Percentiles rank a stretch among this genome's conserved stretches.
phyloP scores from a whole-genome alignment of 2,888 invertebrate genomes.

The Nysson spinosus region DNA sequence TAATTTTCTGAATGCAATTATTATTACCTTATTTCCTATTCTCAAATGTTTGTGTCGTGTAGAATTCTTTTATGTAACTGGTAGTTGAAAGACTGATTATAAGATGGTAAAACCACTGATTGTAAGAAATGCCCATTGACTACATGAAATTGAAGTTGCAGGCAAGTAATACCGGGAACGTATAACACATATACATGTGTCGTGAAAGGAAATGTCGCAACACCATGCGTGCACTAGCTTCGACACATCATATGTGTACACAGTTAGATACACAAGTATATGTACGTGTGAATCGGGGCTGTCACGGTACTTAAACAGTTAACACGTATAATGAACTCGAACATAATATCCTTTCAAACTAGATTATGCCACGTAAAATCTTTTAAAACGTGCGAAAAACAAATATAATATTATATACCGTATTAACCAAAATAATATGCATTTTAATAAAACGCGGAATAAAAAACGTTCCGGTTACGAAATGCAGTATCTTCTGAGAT shows the following conservation, averaged over 20 bases:
- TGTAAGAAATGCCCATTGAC: slow-evolving; percentile 11
- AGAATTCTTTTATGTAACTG: too few species aligned
- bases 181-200: too few species aligned
- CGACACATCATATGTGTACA: neutral
- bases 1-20: too few species aligned
- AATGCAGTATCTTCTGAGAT: too few species aligned
- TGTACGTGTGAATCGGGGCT: slow-evolving; percentile 10
- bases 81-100: too few species aligned
- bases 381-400: neutral
- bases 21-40: too few species aligned
- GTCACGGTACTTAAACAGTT: slow-evolving; percentile 3
- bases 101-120: too few species aligned
- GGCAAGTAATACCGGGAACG: slow-evolving; percentile 10
- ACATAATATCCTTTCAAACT: neutral
- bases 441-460: too few species aligned
- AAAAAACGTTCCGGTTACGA: too few species aligned
- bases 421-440: too few species aligned
- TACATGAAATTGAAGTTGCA: neutral
- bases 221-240: slow-evolving; percentile 20
- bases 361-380: neutral
- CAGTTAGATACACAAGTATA: neutral
- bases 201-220: slow-evolving; percentile 65
- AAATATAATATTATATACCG: too few species aligned
- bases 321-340: neutral
- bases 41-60: too few species aligned